Evolutionary conservation across 2,113 vertebrate genomes (phyloP).

Genomic region (Setophaga coronata): DNA sequence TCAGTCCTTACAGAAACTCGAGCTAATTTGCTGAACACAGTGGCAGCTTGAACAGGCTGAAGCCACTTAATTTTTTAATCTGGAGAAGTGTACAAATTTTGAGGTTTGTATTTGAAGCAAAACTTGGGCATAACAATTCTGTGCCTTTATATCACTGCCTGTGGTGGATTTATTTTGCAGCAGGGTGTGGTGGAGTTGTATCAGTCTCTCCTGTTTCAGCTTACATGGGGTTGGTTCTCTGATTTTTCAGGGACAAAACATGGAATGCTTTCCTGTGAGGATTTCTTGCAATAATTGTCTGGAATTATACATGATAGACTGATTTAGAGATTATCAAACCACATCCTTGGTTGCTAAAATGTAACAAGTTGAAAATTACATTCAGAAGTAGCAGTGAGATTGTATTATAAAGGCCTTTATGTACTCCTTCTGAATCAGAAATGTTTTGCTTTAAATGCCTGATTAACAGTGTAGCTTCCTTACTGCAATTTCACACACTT

Average conservation of each 20-base stretch:
- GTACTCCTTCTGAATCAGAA: background rate
- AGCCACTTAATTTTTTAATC: background rate
- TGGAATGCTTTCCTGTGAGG: background rate
- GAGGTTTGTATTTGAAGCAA: background rate
- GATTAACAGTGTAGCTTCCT: background rate
- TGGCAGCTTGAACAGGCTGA: background rate
- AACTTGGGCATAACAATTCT: background rate
- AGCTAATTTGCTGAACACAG: background rate
- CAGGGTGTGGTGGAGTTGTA: background rate
- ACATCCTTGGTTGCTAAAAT: background rate
- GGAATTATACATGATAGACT: background rate
- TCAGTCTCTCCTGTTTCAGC: background rate
- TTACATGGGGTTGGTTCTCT: background rate
- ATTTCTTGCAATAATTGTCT: background rate
- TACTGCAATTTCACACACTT: background rate
- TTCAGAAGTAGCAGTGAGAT: background rate
- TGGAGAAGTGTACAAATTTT: background rate
- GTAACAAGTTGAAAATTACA: background rate
- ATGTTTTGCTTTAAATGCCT: background rate
- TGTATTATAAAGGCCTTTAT: background rate
- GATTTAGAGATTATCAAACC: background rate
- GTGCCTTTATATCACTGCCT: background rate
- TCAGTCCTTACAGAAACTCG: background rate
- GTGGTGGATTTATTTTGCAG: background rate
- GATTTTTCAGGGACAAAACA: background rate